Base-by-base conservation (phyloP, 2,113 vertebrate genomes). In the Bubo blakistoni region DNA sequence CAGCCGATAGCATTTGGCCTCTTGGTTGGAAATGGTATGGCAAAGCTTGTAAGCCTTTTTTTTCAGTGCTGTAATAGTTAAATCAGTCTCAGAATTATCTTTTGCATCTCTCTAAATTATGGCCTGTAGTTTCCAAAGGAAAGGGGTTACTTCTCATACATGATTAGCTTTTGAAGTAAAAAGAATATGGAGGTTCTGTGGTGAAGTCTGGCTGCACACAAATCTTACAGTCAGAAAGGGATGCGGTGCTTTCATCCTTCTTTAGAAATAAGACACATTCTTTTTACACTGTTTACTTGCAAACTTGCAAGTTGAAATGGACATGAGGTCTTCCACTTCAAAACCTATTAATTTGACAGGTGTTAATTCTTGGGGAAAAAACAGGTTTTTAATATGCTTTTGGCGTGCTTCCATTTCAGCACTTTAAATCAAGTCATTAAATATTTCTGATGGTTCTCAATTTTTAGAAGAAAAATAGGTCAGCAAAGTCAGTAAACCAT, bases 391-490 rank as follows among this genome's bases (percentile, higher is more conserved):
- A 52, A 59, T 67, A 84, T 49, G 59, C 24, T 81, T 84, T 81
- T 83, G 80, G 40, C 36, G 2, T 67, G 26, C 40, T 89, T 94
- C 77, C 78, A 70, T 59, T 95, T 91, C 65, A 76, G 57, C 52
- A 69, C 65, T 96, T 91, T 63, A 86, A 91, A 85, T 87, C 5
- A 34, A 86, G 38, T 71, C 70, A 92, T 94, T 92, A 89, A 92
- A 94, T 91, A 77, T 92, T 95, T 94, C 89, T 88, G 61, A 87
- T 87, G 54, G 73, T 63, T 94, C 47, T 85, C 74, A 84, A 61
- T 76, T 89, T 82, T 95, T 91, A 40, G 74, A 52, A 34, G 74
- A 88, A 90, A 96, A 93, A 46, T 63, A 85, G 79, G 66, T 76
- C 74, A 93, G 58, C 62, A 73, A 85, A 88, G 76, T 67, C 6